These are phyloP conservation scores for Geotrypetes seraphini DNA, from an alignment of 2,797 vertebrate genomes.

Conservation along the genomic window DNA sequence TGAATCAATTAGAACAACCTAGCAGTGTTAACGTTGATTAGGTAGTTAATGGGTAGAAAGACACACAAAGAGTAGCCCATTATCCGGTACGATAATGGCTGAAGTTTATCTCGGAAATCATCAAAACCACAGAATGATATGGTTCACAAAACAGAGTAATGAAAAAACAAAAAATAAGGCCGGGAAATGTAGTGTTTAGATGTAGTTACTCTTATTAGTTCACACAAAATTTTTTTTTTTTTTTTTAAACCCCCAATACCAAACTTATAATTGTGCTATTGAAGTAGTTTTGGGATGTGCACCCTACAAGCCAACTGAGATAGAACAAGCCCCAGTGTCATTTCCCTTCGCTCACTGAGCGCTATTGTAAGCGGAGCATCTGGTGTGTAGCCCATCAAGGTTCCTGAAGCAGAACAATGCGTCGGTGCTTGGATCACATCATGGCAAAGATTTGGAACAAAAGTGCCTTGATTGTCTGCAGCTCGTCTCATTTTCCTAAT, in stretches of 20 bases:
- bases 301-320: conserved; percentile 1
- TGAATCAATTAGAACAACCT: conserved; percentile 9
- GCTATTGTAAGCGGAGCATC: not conserved
- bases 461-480: not conserved
- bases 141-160: not conserved
- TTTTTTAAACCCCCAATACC: too few species aligned
- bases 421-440: not conserved
- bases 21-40: not conserved
- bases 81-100: not conserved
- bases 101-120: conserved; percentile 2
- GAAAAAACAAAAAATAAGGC: not conserved
- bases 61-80: not conserved
- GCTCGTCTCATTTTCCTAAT: not conserved
- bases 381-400: not conserved
- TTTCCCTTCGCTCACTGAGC: fast-evolving
- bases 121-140: not conserved
- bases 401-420: not conserved
- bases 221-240: too few species aligned
- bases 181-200: too few species aligned
- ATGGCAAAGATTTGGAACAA: not conserved
- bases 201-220: too few species aligned
- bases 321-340: not conserved
- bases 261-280: too few species aligned
- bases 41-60: conserved; percentile 5
- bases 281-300: too few species aligned